phyloP scores from a whole-genome alignment of 2,888 invertebrate species.

The Hirtodrosophila alboralis region DNA sequence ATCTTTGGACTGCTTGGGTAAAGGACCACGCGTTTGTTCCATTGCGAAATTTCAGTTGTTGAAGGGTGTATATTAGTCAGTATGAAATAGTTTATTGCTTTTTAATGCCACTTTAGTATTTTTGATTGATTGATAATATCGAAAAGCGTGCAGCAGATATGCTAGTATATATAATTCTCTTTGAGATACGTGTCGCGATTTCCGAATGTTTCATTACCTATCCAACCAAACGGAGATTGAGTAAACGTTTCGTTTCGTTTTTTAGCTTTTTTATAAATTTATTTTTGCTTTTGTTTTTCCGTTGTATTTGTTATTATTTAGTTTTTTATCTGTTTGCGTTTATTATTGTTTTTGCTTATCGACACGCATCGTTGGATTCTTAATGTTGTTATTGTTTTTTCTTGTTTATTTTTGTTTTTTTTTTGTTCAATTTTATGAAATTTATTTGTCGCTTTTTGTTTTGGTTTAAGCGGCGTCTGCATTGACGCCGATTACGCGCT shows the following conservation, averaged over 20 bases:
- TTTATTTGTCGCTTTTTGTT: conserved; percentile 29
- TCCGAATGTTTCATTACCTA: conserved; percentile 68
- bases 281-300: conserved; percentile 11
- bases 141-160: neutral
- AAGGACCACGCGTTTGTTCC: conserved; percentile 61
- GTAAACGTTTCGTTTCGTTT: neutral
- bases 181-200: conserved; percentile 63
- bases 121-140: conserved; percentile 11
- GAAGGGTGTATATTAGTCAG: neutral
- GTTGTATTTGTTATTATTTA: conserved; percentile 5
- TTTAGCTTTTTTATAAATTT: too few species aligned
- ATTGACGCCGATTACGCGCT: conserved; percentile 63
- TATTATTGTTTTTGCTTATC: conserved; percentile 41
- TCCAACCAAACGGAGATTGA: conserved; percentile 31
- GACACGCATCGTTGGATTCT: conserved; percentile 39
- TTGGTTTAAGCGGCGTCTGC: conserved; percentile 41
- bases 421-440: conserved; percentile 14
- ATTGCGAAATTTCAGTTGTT: conserved; percentile 21
- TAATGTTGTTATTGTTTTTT: too few species aligned
- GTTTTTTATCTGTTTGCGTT: conserved; percentile 10
- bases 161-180: neutral
- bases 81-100: conserved; percentile 17
- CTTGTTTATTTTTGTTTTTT: conserved; percentile 33
- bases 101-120: conserved; percentile 34
- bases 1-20: conserved; percentile 78